These are phyloP conservation scores for Nymphalis urticae DNA, from an alignment of 2,888 invertebrate species.

Conservation along the genomic window DNA sequence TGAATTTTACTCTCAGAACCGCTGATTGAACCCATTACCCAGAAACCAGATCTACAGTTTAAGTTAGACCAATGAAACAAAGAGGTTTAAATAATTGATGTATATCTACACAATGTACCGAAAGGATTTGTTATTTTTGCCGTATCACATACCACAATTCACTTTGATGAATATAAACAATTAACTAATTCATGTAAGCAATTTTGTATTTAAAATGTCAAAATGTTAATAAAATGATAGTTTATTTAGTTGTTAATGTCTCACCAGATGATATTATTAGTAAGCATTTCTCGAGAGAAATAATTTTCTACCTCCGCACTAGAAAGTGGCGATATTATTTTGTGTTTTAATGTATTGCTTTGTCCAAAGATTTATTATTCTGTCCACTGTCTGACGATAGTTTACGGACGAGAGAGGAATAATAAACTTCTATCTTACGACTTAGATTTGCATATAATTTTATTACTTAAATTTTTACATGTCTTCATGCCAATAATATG, in stretches of 20 bases:
- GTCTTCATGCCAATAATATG: constrained; percentile 1
- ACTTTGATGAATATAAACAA: too few relatives aligned
- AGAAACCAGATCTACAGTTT: too few relatives aligned
- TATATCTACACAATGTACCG: too few relatives aligned
- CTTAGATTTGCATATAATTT: constrained; percentile 29
- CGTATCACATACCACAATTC: too few relatives aligned
- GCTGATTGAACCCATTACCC: too few relatives aligned
- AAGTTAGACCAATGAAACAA: too few relatives aligned
- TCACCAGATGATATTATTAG: constrained; percentile 56
- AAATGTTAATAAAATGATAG: too few relatives aligned
- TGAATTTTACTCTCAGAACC: too few relatives aligned
- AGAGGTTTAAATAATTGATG: too few relatives aligned
- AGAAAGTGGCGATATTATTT: constrained; percentile 67
- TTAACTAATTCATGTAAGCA: too few relatives aligned
- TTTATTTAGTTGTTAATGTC: background rate
- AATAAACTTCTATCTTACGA: constrained; percentile 64
- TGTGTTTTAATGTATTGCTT: constrained; percentile 69
- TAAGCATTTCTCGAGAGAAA: constrained; percentile 42
- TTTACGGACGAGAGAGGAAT: constrained; percentile 63
- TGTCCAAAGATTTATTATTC: constrained; percentile 73
- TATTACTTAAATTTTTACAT: constrained; percentile 14
- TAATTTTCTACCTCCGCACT: constrained; percentile 39
- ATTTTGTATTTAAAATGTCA: too few relatives aligned
- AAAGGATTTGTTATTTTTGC: too few relatives aligned
- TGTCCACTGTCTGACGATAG: constrained; percentile 68